Conservation (phyloP, 1,140 invertebrate species). For the Phocides pigmalion region DNA sequence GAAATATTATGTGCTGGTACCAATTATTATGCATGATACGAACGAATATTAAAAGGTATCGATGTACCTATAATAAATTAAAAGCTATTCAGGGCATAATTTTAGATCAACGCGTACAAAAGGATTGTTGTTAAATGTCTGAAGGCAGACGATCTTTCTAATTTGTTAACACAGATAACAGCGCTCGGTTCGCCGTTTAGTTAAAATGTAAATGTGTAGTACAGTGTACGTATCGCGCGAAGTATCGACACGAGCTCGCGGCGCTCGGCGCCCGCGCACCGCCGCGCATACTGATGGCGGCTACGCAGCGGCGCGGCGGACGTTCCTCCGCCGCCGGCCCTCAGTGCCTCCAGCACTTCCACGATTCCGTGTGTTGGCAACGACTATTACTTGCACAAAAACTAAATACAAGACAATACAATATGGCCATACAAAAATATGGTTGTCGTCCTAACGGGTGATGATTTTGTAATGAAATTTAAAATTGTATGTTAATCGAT, state of each 20-base stretch:
- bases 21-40: not conserved
- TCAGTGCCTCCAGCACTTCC: not conserved
- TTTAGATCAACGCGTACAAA: not conserved
- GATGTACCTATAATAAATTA: not conserved
- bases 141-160: constrained; percentile 11
- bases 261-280: constrained; percentile 16
- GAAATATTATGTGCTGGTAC: not conserved
- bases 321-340: not conserved
- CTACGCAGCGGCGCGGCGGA: too few species aligned
- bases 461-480: not conserved
- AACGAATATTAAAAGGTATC: not conserved
- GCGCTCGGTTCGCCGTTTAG: constrained; percentile 15
- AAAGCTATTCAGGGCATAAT: not conserved
- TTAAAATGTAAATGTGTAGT: constrained; percentile 30
- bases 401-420: too few species aligned
- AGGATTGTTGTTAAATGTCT: not conserved
- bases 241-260: constrained; percentile 20
- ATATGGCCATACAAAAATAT: too few species aligned
- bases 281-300: constrained; percentile 25
- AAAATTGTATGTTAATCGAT: not conserved
- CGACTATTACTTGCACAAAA: too few species aligned
- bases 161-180: constrained; percentile 29
- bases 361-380: not conserved
- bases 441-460: too few species aligned
- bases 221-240: constrained; percentile 15